Evolutionary conservation across 2,888 invertebrate genomes (phyloP).

Genomic region (Corbicula japonica): DNA sequence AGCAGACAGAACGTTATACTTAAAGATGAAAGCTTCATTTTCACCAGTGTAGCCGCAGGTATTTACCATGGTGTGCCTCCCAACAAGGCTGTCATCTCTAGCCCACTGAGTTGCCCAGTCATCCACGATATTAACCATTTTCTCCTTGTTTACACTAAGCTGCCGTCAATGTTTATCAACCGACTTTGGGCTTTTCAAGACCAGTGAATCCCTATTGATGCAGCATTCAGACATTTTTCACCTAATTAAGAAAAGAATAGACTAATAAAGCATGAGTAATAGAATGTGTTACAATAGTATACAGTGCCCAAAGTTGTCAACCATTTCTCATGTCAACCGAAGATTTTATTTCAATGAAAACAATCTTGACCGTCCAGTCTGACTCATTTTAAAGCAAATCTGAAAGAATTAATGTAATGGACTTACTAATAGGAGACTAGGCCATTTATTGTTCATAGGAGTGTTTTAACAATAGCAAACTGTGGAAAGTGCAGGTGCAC

Average conservation of each 20-base stretch:
- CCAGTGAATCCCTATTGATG: conserved; percentile 38
- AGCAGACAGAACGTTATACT: too few species aligned
- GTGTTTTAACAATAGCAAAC: too few species aligned
- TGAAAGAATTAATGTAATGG: too few species aligned
- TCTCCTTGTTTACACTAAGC: conserved; percentile 48
- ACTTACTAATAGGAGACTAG: too few species aligned
- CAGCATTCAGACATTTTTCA: conserved; percentile 52
- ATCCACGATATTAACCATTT: conserved; percentile 46
- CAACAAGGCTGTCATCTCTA: conserved; percentile 20
- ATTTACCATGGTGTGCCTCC: conserved; percentile 11
- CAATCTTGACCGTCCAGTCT: too few species aligned
- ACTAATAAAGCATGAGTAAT: conserved; percentile 63
- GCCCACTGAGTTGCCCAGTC: conserved; percentile 37
- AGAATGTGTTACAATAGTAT: conserved; percentile 44
- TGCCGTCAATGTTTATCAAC: conserved; percentile 46
- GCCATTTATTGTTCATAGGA: too few species aligned
- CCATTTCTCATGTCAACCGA: conserved; percentile 22
- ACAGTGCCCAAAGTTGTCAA: conserved; percentile 21
- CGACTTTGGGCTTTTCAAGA: conserved; percentile 37
- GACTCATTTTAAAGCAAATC: too few species aligned
- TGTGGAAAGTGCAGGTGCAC: too few species aligned
- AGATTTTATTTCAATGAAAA: conserved; percentile 51
- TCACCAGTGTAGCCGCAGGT: conserved; percentile 31
- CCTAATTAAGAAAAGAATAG: conserved; percentile 62
- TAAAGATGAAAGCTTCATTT: too few species aligned